These are phyloP conservation scores for Matsumyia berberina DNA, from an alignment of 2,888 invertebrate species.

Conservation along the genomic window DNA sequence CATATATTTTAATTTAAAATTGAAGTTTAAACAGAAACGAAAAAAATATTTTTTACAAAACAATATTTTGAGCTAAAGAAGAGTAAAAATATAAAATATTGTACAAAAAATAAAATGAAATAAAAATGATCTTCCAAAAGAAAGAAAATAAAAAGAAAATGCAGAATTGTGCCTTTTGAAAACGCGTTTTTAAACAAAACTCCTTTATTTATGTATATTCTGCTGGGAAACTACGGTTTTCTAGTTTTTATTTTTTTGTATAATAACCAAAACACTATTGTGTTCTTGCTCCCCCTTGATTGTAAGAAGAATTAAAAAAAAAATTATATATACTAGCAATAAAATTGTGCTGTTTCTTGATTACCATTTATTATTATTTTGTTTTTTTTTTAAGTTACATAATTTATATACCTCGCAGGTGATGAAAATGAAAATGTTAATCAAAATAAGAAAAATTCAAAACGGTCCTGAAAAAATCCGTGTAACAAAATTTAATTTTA, in stretches of 20 bases:
- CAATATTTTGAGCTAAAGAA: constrained; percentile 25
- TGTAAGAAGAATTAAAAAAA: constrained; percentile 3
- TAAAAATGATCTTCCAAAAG: constrained; percentile 62
- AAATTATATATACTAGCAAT: constrained; percentile 64
- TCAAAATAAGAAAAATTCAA: constrained; percentile 19
- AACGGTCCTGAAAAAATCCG: constrained; percentile 37
- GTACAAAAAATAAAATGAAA: constrained; percentile 58
- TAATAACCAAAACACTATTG: constrained; percentile 42
- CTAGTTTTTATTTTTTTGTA: constrained; percentile 18
- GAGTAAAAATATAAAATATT: constrained; percentile 41
- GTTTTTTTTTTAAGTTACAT: constrained; percentile 50
- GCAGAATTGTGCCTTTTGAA: constrained; percentile 76
- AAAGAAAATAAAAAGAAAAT: constrained; percentile 35
- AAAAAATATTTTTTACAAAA: constrained; percentile 49
- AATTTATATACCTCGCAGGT: constrained; percentile 70
- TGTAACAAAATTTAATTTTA: constrained; percentile 64
- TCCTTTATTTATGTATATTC: constrained; percentile 26
- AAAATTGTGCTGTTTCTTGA: constrained; percentile 73
- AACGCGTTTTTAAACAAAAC: constrained; percentile 55
- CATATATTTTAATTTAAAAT: constrained; percentile 71
- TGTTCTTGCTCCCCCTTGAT: constrained; percentile 25
- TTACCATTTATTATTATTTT: constrained; percentile 34
- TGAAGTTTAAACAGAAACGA: constrained; percentile 37
- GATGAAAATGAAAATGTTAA: constrained; percentile 67
- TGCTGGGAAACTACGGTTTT: constrained; percentile 19